phyloP scores from a whole-genome alignment of 1,140 invertebrate genomes.

The Hypsibius dujardini region DNA sequence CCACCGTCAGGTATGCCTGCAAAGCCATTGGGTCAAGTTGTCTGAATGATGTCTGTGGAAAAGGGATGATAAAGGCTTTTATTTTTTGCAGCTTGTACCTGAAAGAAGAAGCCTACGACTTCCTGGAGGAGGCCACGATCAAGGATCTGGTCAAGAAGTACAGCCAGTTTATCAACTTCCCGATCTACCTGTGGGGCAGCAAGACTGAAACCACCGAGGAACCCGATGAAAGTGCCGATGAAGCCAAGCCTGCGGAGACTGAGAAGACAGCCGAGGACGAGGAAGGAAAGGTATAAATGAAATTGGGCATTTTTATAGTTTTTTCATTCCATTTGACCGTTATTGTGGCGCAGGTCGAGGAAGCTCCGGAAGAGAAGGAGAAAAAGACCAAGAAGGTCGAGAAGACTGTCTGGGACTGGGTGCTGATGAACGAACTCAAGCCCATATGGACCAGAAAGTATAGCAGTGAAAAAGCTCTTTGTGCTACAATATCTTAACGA shows the following conservation, averaged over 20 bases:
- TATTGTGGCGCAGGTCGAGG: conserved; percentile 38
- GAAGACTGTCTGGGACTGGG: conserved; percentile 97
- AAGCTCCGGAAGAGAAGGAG: conserved; percentile 49
- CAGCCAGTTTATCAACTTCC: conserved; percentile 98
- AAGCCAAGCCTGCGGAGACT: conserved; percentile 39
- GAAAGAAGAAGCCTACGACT: conserved; percentile 92
- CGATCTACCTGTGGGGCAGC: conserved; percentile 87
- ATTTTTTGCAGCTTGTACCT: conserved; percentile 51
- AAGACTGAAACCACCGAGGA: conserved; percentile 75
- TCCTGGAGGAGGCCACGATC: conserved; percentile 75
- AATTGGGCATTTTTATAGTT: conserved; percentile 23
- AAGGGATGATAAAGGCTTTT: conserved; percentile 19
- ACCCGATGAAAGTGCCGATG: conserved; percentile 44
- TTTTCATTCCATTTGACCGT: conserved; percentile 25
- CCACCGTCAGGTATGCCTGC: conserved; percentile 43
- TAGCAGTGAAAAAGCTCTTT: too few species aligned
- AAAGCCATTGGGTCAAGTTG: conserved; percentile 9
- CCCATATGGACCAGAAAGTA: conserved; percentile 89
- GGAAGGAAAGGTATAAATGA: conserved; percentile 31
- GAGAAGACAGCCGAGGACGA: conserved; percentile 39
- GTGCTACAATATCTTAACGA: background rate
- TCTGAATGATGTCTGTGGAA: too few species aligned
- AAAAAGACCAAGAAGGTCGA: conserved; percentile 79
- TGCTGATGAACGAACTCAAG: conserved; percentile 82
- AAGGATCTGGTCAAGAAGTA: conserved; percentile 85